Conservation (phyloP, 2,113 vertebrate genomes). For the Phalacrocorax brasilianus region DNA sequence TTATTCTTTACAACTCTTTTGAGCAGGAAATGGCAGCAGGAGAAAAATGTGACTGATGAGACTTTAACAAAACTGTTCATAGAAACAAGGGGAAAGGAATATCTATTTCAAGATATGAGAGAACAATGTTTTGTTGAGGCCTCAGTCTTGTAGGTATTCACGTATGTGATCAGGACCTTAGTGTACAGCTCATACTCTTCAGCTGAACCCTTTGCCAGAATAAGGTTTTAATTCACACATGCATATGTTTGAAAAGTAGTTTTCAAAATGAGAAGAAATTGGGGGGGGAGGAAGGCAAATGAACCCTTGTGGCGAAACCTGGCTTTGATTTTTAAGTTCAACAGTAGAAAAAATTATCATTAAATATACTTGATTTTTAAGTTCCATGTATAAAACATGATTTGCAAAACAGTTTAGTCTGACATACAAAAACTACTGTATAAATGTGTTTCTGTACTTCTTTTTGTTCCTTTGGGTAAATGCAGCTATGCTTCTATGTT, state of each 20-base stretch:
- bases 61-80: not conserved
- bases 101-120: not conserved
- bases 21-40: not conserved
- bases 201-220: not conserved
- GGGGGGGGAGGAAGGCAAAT: not conserved
- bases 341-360: not conserved
- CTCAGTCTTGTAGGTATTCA: not conserved
- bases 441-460: not conserved
- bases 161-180: not conserved
- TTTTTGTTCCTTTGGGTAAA: not conserved
- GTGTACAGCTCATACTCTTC: not conserved
- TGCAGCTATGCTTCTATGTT: not conserved
- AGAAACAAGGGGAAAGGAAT: not conserved
- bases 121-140: not conserved
- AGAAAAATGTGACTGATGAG: not conserved
- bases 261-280: not conserved
- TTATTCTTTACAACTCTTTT: not conserved
- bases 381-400: not conserved
- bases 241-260: not conserved
- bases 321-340: not conserved
- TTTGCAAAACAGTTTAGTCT: not conserved
- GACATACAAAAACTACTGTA: not conserved
- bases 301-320: not conserved
- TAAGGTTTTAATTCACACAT: not conserved
- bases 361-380: not conserved